Conservation (phyloP, 2,888 invertebrate species). For the Spilarctia lutea region DNA sequence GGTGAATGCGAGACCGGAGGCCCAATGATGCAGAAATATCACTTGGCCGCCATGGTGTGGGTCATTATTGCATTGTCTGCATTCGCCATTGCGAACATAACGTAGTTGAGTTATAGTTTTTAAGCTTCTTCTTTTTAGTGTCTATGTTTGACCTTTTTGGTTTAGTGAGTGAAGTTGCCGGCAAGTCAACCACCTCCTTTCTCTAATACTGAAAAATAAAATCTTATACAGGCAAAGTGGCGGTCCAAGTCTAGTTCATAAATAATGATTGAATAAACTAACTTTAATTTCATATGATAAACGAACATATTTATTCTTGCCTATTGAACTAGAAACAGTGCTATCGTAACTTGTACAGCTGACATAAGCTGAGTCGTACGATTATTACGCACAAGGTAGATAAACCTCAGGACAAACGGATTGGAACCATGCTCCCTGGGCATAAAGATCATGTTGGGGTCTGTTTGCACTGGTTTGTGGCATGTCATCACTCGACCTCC, state of each 20-base stretch:
- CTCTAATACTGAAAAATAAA: background rate
- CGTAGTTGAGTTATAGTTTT: no score
- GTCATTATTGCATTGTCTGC: no score
- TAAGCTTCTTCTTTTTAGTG: no score
- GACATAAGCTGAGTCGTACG: slow-evolving; percentile 35
- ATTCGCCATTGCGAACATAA: no score
- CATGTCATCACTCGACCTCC: slow-evolving; percentile 36
- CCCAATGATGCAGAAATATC: no score
- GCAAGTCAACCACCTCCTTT: no score
- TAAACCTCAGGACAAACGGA: slow-evolving; percentile 13
- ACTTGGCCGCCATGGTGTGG: no score
- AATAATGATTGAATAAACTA: background rate
- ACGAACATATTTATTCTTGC: slow-evolving; percentile 3
- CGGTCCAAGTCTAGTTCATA: background rate
- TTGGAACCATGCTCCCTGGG: slow-evolving; percentile 15
- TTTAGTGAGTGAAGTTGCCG: no score
- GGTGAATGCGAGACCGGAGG: no score
- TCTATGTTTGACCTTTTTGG: no score
- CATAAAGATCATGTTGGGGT: slow-evolving; percentile 21
- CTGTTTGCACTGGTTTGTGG: slow-evolving; percentile 11
- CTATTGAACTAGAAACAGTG: slow-evolving; percentile 27
- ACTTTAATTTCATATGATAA: background rate
- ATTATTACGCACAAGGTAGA: slow-evolving; percentile 23
- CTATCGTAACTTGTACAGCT: slow-evolving; percentile 30
- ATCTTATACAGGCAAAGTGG: background rate